phyloP scores from a whole-genome alignment of 2,797 vertebrate species.

The Tamandua tetradactyla region DNA sequence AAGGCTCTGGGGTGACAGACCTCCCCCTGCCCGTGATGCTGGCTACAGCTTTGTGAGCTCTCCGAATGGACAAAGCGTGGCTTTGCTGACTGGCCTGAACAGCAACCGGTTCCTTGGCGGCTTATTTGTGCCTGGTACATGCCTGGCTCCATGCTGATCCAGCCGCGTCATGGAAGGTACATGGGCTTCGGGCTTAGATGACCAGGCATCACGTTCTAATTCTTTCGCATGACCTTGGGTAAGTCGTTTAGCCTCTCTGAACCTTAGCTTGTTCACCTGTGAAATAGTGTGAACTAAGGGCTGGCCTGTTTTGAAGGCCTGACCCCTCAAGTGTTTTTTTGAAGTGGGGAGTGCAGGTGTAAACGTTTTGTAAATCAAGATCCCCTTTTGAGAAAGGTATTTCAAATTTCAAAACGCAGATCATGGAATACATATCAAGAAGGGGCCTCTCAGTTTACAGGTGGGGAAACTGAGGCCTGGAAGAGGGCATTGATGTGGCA shows the following conservation, averaged over 20 bases:
- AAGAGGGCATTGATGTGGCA: neutral
- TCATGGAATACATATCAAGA: neutral
- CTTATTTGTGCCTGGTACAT: neutral
- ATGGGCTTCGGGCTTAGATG: neutral
- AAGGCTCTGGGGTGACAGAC: neutral
- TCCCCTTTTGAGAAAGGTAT: neutral
- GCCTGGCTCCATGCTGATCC: neutral
- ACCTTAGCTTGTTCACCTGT: neutral
- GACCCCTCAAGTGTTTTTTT: neutral
- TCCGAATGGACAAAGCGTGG: neutral
- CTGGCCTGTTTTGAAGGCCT: neutral
- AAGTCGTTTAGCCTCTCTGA: neutral
- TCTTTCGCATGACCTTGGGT: neutral
- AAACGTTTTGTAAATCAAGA: neutral
- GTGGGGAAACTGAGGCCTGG: slow-evolving; percentile 12
- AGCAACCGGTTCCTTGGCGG: rapidly evolving
- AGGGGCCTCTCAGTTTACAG: neutral
- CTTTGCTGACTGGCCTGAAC: neutral
- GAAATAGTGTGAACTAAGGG: neutral
- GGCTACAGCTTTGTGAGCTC: neutral
- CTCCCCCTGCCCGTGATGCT: neutral
- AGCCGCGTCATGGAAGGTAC: neutral
- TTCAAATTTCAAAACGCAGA: neutral
- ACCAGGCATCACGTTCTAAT: neutral
- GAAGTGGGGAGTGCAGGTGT: neutral